Conservation (phyloP, 2,888 invertebrate genomes). For the Cosmia trapezina region DNA sequence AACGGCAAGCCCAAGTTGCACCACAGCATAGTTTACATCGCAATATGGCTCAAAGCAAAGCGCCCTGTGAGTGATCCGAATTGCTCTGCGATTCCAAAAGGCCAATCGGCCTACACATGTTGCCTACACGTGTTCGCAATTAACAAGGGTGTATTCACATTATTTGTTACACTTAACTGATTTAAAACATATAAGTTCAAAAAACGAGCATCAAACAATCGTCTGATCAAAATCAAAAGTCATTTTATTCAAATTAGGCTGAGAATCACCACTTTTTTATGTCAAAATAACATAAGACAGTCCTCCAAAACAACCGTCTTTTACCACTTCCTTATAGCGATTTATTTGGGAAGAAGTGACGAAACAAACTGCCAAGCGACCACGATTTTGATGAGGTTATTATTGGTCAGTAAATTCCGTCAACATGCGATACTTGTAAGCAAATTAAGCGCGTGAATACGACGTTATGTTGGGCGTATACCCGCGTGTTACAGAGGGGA, state of each 20-base stretch:
- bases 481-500: too few species aligned
- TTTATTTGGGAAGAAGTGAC: too few species aligned
- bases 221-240: too few species aligned
- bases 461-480: too few species aligned
- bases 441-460: too few species aligned
- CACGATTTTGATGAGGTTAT: neutral
- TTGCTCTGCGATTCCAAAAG: constrained; percentile 19
- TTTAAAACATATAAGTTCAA: neutral
- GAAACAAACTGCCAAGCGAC: too few species aligned
- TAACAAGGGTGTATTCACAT: neutral
- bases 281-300: too few species aligned
- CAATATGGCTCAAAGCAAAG: neutral
- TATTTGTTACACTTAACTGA: neutral
- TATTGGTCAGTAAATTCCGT: neutral
- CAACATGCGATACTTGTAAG: neutral
- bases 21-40: neutral
- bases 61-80: constrained; percentile 1
- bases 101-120: neutral
- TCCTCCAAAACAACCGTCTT: too few species aligned
- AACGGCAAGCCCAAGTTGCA: neutral
- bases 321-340: too few species aligned
- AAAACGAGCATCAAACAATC: too few species aligned
- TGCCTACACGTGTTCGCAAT: neutral
- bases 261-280: too few species aligned
- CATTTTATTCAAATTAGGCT: too few species aligned